Percentiles rank a stretch among this genome's conserved stretches.
Conservation (phyloP, 1,140 invertebrate genomes). For the Drosophila miranda region DNA sequence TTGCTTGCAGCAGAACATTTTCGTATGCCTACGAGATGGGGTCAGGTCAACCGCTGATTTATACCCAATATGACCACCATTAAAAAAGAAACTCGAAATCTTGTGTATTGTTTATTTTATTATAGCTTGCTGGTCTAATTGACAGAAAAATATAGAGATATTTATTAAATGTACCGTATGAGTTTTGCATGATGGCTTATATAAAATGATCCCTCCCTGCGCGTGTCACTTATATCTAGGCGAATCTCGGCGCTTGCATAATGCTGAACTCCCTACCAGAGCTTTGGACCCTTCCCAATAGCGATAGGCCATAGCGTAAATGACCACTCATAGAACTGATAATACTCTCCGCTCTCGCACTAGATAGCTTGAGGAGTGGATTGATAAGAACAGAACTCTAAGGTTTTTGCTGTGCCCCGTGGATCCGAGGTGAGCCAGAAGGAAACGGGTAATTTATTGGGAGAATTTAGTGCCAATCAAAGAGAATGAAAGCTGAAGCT, state of each 20-base stretch:
- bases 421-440: conserved; percentile 35
- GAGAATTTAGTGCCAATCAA: conserved; percentile 11
- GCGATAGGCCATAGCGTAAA: conserved; percentile 55
- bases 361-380: neutral
- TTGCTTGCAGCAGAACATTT: no score
- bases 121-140: conserved; percentile 60
- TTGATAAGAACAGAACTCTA: conserved; percentile 62
- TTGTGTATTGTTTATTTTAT: conserved; percentile 49
- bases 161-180: conserved; percentile 47
- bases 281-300: conserved; percentile 2
- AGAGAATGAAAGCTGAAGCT: conserved; percentile 21
- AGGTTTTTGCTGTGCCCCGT: conserved; percentile 56
- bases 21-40: no score
- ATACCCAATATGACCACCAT: no score
- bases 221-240: conserved; percentile 34
- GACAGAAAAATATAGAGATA: conserved; percentile 69
- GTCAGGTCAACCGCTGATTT: no score
- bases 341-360: conserved; percentile 8
- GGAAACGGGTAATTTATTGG: conserved; percentile 56
- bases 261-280: conserved; percentile 34
- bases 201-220: conserved; percentile 13
- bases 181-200: conserved; percentile 47
- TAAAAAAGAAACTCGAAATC: neutral
- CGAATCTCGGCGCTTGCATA: conserved; percentile 45
- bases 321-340: conserved; percentile 41